Percentiles rank a stretch among this genome's conserved stretches.
Conservation (phyloP, 2,797 vertebrate species). For the Myripristis murdjan region DNA sequence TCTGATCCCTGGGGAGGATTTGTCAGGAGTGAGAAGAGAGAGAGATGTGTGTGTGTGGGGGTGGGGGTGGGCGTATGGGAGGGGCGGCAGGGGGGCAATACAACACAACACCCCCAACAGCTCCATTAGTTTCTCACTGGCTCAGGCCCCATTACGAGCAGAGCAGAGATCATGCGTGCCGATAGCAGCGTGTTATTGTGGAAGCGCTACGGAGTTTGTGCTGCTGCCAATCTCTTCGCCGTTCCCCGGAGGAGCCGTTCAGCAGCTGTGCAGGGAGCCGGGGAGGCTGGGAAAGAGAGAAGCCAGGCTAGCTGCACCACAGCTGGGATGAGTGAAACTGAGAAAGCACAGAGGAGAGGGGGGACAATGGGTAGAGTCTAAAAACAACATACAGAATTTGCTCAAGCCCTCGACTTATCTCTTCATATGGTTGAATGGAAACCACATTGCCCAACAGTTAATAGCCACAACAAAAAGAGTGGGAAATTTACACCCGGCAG, state of each 20-base stretch:
- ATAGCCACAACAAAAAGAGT: not conserved
- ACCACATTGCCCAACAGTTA: conserved; percentile 2
- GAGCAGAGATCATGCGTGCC: conserved; percentile 64
- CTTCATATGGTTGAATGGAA: conserved; percentile 31
- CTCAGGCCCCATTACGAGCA: conserved; percentile 56
- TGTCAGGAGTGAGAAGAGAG: conserved; percentile 71
- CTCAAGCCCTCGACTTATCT: conserved; percentile 21
- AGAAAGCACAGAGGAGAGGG: conserved; percentile 26
- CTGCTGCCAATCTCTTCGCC: conserved; percentile 47
- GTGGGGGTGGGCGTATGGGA: conserved; percentile 17
- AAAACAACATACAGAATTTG: conserved; percentile 26
- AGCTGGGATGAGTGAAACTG: conserved; percentile 71
- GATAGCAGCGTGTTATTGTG: conserved; percentile 63
- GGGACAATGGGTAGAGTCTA: conserved; percentile 21
- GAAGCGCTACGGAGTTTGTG: conserved; percentile 47
- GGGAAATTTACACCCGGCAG: not conserved
- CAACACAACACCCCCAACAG: conserved; percentile 51
- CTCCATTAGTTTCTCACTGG: conserved; percentile 59
- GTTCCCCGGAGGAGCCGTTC: conserved; percentile 52
- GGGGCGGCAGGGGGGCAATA: conserved; percentile 12
- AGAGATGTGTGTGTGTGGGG: conserved; percentile 56
- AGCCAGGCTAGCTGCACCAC: conserved; percentile 48
- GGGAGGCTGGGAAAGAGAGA: conserved; percentile 34
- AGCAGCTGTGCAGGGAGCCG: conserved; percentile 56
- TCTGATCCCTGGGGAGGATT: conserved; percentile 81